Evolutionary conservation across 2,113 vertebrate species (phyloP).

Genomic region (Tupaia chinensis): DNA sequence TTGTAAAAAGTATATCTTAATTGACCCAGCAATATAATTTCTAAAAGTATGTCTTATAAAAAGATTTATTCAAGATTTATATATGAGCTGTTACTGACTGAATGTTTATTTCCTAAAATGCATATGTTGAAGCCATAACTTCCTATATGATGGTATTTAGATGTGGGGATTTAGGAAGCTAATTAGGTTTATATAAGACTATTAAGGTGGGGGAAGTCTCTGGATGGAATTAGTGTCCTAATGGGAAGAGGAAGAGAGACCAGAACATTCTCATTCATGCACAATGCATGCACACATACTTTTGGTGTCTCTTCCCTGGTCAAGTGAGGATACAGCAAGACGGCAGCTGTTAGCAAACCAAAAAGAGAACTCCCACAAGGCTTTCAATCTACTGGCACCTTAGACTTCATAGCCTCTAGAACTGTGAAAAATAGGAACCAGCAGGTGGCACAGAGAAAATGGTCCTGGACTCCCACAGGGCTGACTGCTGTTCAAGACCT

Average conservation of each 20-base stretch:
- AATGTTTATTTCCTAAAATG: background rate
- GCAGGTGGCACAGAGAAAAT: too few relatives aligned
- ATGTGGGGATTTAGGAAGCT: background rate
- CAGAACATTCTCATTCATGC: background rate
- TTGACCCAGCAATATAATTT: background rate
- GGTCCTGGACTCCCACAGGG: too few relatives aligned
- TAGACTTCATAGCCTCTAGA: background rate
- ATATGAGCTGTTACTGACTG: background rate
- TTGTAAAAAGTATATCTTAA: background rate
- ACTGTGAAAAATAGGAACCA: background rate
- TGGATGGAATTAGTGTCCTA: too few relatives aligned
- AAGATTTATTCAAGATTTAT: background rate
- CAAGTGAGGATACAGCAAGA: background rate
- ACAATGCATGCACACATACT: too few relatives aligned
- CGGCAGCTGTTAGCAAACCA: background rate
- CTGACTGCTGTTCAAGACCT: too few relatives aligned
- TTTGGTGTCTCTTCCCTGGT: background rate
- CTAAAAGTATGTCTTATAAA: background rate
- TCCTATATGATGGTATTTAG: background rate
- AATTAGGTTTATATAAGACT: background rate
- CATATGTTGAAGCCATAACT: background rate
- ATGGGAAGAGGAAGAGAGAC: background rate
- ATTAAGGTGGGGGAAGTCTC: fast-evolving
- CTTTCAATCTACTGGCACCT: background rate
- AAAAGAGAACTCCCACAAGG: background rate